Conservation (phyloP, 2,113 vertebrate genomes). For the Ctenomys sociabilis region DNA sequence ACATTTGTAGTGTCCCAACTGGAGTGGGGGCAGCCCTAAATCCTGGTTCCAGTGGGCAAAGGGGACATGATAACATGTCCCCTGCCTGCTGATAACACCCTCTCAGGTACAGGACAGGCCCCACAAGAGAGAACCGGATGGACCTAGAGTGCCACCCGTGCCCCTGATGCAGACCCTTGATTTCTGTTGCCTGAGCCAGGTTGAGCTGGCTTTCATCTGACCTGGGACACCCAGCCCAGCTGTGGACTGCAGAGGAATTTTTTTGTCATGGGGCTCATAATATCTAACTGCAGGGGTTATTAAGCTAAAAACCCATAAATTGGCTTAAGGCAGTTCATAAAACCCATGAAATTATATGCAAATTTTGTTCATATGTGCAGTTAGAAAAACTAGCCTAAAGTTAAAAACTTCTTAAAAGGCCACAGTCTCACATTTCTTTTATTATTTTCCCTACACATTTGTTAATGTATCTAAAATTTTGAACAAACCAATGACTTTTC, state of each 20-base stretch:
- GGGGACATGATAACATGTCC: too few species aligned
- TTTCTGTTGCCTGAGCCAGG: neutral
- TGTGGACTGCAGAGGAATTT: conserved; percentile 43
- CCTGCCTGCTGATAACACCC: neutral
- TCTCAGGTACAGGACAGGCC: neutral
- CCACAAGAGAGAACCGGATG: neutral
- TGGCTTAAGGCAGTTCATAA: conserved; percentile 63
- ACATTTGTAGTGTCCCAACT: neutral
- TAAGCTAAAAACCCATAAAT: conserved; percentile 56
- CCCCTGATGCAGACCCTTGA: neutral
- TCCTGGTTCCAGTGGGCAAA: neutral
- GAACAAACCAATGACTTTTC: neutral
- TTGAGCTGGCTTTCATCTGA: conserved; percentile 29
- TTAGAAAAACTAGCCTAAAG: conserved; percentile 13
- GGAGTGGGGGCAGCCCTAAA: neutral
- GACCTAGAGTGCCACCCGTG: neutral
- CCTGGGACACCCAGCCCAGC: neutral
- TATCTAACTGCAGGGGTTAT: conserved; percentile 34
- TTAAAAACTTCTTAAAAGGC: conserved; percentile 55
- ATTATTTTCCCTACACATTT: neutral
- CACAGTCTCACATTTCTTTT: neutral
- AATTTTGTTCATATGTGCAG: conserved; percentile 71
- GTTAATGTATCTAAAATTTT: conserved; percentile 8
- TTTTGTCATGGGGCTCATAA: conserved; percentile 13
- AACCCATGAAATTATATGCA: conserved; percentile 72